phyloP scores from a whole-genome alignment of 2,888 invertebrate species.

The Phrixothrix hirtus region DNA sequence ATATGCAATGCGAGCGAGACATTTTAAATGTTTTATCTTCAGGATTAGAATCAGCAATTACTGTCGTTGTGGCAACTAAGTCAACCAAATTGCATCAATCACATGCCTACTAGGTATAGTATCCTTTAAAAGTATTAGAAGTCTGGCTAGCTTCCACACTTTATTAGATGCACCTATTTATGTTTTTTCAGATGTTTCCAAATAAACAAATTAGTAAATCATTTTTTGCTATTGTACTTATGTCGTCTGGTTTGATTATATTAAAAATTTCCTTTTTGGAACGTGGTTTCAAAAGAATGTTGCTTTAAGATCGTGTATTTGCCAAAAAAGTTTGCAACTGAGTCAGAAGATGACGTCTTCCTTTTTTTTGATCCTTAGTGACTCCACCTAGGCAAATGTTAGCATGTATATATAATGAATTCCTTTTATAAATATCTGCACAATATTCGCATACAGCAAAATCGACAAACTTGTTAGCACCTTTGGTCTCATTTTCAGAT shows the following conservation, averaged over 20 bases:
- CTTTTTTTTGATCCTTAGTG: slow-evolving; percentile 4
- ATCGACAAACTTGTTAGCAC: slow-evolving; percentile 5
- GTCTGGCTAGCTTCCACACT: slow-evolving; percentile 4
- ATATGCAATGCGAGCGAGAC: slow-evolving; percentile 10
- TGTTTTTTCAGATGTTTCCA: slow-evolving; percentile 11
- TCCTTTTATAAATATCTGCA: too few relatives aligned
- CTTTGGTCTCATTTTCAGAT: slow-evolving; percentile 7
- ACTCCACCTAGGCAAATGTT: not conserved
- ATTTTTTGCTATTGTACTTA: slow-evolving; percentile 13
- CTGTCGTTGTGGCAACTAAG: slow-evolving; percentile 11
- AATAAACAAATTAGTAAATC: slow-evolving; percentile 16
- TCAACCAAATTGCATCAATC: slow-evolving; percentile 5
- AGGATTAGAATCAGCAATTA: slow-evolving; percentile 14
- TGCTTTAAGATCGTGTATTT: slow-evolving; percentile 4
- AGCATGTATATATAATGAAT: slow-evolving; percentile 7
- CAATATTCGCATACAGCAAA: slow-evolving; percentile 5
- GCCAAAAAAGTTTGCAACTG: slow-evolving; percentile 10
- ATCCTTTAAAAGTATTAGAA: slow-evolving; percentile 6
- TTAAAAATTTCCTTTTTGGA: slow-evolving; percentile 5
- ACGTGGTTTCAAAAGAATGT: slow-evolving; percentile 8
- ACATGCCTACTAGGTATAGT: too few relatives aligned
- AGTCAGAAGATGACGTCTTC: slow-evolving; percentile 7
- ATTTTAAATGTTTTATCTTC: slow-evolving; percentile 6
- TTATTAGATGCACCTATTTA: slow-evolving; percentile 6
- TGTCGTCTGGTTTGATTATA: slow-evolving; percentile 6